Conservation (phyloP, 1,140 invertebrate species). For the Drosophila asahinai region DNA sequence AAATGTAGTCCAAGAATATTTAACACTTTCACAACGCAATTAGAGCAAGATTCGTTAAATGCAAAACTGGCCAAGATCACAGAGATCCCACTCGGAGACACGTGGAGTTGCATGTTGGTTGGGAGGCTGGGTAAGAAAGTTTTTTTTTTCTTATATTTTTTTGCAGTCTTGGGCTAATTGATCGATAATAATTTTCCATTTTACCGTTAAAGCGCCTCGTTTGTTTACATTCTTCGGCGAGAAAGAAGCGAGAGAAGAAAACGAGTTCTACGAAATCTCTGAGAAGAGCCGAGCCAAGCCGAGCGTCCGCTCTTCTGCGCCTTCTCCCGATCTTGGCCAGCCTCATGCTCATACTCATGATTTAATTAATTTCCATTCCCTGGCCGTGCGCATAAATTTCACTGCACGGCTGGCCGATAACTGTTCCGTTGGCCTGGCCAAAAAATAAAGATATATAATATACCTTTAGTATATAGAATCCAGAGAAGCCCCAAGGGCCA, state of each 20-base stretch:
- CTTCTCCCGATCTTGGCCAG: conserved; percentile 42
- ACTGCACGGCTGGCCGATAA: conserved; percentile 62
- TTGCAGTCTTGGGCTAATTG: conserved; percentile 81
- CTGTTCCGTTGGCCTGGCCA: conserved; percentile 54
- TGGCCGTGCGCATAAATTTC: conserved; percentile 64
- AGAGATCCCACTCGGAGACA: conserved; percentile 24
- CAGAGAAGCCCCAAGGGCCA: conserved; percentile 39
- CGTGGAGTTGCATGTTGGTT: conserved; percentile 59
- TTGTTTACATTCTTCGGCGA: conserved; percentile 74
- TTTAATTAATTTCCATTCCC: conserved; percentile 77
- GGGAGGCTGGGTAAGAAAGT: conserved; percentile 27
- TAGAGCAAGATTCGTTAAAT: conserved; percentile 63
- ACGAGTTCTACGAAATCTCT: conserved; percentile 69
- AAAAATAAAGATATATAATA: background rate
- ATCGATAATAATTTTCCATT: conserved; percentile 84
- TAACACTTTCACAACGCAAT: conserved; percentile 76
- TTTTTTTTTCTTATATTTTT: conserved; percentile 36
- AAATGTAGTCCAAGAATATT: conserved; percentile 70
- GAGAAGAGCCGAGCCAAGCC: conserved; percentile 12
- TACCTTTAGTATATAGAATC: background rate
- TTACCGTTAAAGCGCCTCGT: conserved; percentile 84
- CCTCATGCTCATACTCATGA: conserved; percentile 69
- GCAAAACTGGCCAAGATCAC: conserved; percentile 47
- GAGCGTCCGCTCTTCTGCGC: conserved; percentile 10
- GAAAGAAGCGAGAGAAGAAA: conserved; percentile 44